phyloP scores from a whole-genome alignment of 2,797 vertebrate genomes.

The Takifugu ocellatus region DNA sequence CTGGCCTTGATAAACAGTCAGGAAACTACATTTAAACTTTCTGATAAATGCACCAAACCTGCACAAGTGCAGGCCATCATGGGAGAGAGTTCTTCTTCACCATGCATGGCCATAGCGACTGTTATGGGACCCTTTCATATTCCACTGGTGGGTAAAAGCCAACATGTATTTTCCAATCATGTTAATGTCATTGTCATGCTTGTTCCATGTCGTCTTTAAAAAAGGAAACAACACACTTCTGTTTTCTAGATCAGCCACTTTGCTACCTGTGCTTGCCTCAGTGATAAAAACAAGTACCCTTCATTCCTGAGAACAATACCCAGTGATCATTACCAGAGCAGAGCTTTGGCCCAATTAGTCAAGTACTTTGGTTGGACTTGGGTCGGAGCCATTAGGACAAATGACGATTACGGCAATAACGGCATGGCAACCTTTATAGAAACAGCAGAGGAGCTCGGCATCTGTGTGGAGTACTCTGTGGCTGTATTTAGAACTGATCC shows the following conservation, averaged over 20 bases:
- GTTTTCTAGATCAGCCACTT: constrained; percentile 75
- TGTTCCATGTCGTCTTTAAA: not conserved
- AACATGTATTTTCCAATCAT: not conserved
- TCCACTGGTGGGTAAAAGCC: constrained; percentile 71
- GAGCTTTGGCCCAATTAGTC: constrained; percentile 73
- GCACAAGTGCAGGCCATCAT: constrained; percentile 70
- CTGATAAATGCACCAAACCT: constrained; percentile 49
- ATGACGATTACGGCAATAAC: constrained; percentile 71
- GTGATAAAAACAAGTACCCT: constrained; percentile 70
- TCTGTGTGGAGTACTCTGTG: constrained; percentile 75
- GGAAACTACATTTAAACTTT: not conserved
- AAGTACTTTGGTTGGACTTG: constrained; percentile 76
- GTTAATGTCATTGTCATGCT: not conserved
- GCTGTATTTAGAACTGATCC: constrained; percentile 71
- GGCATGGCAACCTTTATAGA: constrained; percentile 68
- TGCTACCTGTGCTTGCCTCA: constrained; percentile 77
- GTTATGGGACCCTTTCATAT: constrained; percentile 71
- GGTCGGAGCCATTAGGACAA: constrained; percentile 71
- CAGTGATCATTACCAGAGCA: constrained; percentile 77
- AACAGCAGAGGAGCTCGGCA: constrained; percentile 66
- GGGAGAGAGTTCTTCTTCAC: constrained; percentile 66
- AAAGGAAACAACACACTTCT: not conserved
- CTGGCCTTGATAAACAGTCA: constrained; percentile 53
- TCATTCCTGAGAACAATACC: constrained; percentile 79
- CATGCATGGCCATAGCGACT: constrained; percentile 63